phyloP scores from a whole-genome alignment of 1,140 invertebrate genomes.

The Cotesia vestalis region DNA sequence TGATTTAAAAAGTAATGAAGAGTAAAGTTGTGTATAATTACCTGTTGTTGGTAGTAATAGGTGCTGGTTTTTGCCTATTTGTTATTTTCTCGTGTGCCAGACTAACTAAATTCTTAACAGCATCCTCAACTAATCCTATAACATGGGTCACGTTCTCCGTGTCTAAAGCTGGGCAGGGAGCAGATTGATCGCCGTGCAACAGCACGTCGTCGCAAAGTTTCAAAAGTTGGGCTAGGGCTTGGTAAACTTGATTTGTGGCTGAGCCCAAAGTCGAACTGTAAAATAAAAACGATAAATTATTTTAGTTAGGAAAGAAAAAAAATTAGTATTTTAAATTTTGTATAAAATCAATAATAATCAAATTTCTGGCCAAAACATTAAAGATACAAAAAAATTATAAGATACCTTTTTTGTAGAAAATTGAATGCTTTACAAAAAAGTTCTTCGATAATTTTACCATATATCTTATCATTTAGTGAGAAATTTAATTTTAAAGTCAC shows the following conservation, averaged over 20 bases:
- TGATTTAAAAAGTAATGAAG: not conserved
- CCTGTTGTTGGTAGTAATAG: constrained; percentile 61
- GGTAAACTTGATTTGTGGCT: constrained; percentile 86
- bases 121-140: constrained; percentile 79
- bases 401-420: too few species aligned
- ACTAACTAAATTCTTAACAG: constrained; percentile 77
- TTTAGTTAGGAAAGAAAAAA: not conserved
- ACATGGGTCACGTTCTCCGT: constrained; percentile 81
- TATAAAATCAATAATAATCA: not conserved
- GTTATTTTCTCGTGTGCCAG: constrained; percentile 74
- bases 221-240: constrained; percentile 85
- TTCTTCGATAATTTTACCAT: too few species aligned
- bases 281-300: constrained; percentile 23
- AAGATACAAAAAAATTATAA: too few species aligned
- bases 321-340: not conserved
- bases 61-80: constrained; percentile 65
- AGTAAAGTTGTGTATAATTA: constrained; percentile 34
- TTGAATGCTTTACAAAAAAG: too few species aligned
- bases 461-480: too few species aligned
- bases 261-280: constrained; percentile 73
- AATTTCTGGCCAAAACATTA: too few species aligned
- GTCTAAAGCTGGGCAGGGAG: constrained; percentile 65
- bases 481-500: too few species aligned
- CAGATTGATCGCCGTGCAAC: constrained; percentile 75
- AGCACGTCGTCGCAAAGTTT: constrained; percentile 90